These are phyloP conservation scores for Sesamia nonagrioides DNA, from an alignment of 1,140 invertebrate species.

Conservation along the genomic window DNA sequence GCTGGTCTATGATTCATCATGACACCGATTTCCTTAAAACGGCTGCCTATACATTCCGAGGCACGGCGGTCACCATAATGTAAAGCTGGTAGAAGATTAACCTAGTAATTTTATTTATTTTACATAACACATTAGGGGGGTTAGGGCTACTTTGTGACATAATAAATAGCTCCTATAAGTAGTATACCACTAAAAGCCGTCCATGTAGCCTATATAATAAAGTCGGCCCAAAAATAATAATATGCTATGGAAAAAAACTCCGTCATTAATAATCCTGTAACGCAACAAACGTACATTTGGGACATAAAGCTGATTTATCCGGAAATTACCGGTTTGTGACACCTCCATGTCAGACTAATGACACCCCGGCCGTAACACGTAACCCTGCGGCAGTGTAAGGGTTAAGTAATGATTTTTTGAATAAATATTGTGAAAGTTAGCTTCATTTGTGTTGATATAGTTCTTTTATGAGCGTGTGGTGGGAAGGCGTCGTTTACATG, in stretches of 20 bases:
- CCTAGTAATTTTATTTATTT: too few relatives aligned
- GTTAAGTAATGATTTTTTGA: constrained; percentile 28
- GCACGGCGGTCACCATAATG: too few relatives aligned
- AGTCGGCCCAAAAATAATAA: not conserved
- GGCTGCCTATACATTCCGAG: too few relatives aligned
- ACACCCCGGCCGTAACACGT: constrained; percentile 10
- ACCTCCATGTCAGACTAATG: constrained; percentile 24
- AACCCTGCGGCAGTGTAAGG: constrained; percentile 5
- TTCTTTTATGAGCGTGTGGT: not conserved
- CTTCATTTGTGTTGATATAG: not conserved
- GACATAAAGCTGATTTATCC: constrained; percentile 44
- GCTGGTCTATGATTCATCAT: too few relatives aligned
- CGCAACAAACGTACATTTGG: constrained; percentile 37
- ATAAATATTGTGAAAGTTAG: constrained; percentile 1
- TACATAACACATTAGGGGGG: too few relatives aligned
- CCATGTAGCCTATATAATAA: constrained; percentile 20
- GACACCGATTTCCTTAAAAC: too few relatives aligned
- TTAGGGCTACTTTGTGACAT: too few relatives aligned
- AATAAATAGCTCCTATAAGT: too few relatives aligned
- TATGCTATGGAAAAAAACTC: constrained; percentile 12
- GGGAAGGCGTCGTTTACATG: too few relatives aligned
- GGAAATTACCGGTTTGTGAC: constrained; percentile 35
- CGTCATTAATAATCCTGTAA: constrained; percentile 32
- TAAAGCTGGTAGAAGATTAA: too few relatives aligned
- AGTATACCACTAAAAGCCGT: not conserved